Base-by-base conservation (phyloP, 2,888 invertebrate genomes). In the Rotaria sp. region DNA sequence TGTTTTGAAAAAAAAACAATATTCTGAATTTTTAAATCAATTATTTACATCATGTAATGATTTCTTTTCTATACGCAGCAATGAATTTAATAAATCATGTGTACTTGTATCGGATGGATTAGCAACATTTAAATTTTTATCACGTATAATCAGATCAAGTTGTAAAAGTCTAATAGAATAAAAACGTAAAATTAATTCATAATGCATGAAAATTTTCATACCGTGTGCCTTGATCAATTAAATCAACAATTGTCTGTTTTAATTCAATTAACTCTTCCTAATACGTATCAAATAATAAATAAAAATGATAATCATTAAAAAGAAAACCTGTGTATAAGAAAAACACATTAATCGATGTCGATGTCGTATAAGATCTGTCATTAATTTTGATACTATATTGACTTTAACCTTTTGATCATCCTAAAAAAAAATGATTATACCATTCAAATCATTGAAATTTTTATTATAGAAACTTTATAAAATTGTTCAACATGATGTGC, bases 261-360 rank as follows among this genome's bases (percentile, higher is more conserved):
- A 80, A n/a, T 45, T 80, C 80, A 80, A 80, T 80, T n/a, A 80
- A 45, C n/a, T 80, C 80, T 80, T 80, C 80, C 80, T 80, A 80
- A 15, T 2, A 21, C 3, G 5, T 18, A 30, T 59, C 13, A 26
- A 30, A 30, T 21, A 80, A 45, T 3, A 13, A 80, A 80, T 45
- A n/a, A n/a, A 4, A 45, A 80, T 41, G 80, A 15, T 15, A 50
- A 50, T 50, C 13, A 13, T 50, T 50, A 80, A 45, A 45, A 2
- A 2, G 2, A 57, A 21, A 38, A 80, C 80, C 26, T 80, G 41
- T 45, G 80, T 80, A 80, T 80, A 45, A 45, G 45, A 45, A 45
- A 26, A 45, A 80, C 80, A 45, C 45, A 80, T 80, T 13, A 80
- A n/a, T 3, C 80, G 80, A 45, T 45, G 80, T 15, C 80, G 41